Evolutionary conservation across 2,888 invertebrate genomes (phyloP), one percentile per base, ranked within the genome.

Genomic region (Euproctis similis): DNA sequence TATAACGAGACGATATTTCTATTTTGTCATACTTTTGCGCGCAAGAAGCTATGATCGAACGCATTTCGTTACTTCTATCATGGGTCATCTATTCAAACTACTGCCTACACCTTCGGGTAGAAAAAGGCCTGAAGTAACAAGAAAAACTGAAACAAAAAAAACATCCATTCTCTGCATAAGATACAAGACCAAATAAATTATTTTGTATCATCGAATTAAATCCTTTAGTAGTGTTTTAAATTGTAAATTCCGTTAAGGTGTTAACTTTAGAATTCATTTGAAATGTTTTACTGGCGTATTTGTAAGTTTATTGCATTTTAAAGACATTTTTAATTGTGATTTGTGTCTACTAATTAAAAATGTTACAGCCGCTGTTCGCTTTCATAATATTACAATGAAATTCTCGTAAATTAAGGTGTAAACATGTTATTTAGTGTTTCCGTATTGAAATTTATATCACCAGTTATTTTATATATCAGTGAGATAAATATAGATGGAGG

Each of bases 241-340:
- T 36, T 29, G 33, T 25, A 34, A 31, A 31, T 28, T 34, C 30
- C 19, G 50, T 39, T 40, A 36, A 48, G 52, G 51, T 47, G 52
- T 44, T 39, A 50, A 56, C 47, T 38, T 44, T 42, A 50, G 55
- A 48, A 57, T 58, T 57, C 48, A 57, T 56, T 51, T 37, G 30
- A 22, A 18, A 44, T 44, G 50, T 59, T 71, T 70, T 66, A 74
- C 62, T 62, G 54, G 59, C 68, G 45, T n/a, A 66, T 73, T 62
- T 45, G 46, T 54, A 28, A 41, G 45, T 70, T 74, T 66, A 74
- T 53, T 54, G 56, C 50, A 31, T 49, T 46, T 46, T 74, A 58
- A 73, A 73, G 47, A n/a, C 55, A 56, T 56, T 62, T 68, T 68
- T 74, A 68, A 72, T 71, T 72, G 63, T 60, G 36, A 49, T 52